Base-by-base conservation (phyloP, 1,140 invertebrate species). In the Drosophila yakuba region DNA sequence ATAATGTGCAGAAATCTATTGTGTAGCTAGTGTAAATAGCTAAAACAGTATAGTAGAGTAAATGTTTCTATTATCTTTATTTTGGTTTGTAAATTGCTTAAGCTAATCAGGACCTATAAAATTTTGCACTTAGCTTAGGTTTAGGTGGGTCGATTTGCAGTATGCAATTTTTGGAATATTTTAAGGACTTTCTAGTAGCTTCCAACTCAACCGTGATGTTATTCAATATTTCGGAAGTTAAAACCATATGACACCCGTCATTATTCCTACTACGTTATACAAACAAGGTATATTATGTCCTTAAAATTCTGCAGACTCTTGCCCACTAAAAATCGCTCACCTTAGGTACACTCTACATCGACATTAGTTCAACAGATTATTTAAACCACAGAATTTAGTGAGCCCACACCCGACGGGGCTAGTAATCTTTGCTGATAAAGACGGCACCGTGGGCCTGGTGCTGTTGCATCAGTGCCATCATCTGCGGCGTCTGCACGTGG, bases 391-490 rank as follows among this genome's bases (percentile, higher is more conserved):
- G 60, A 20, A 17, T 66, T 14, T 32, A 23, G 45, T 67, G 60
- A 32, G 14, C 43, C 63, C 60, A 66, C 51, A 47, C 50, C 54
- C 41, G 14, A 50, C 4, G 36, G 23, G 17, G 72, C 38, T 85
- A 85, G 61, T 89, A 86, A 17, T 86, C 84, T 57, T 86, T 86
- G 72, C 67, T 86, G 10, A 86, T 83, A 28, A 76, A 86, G 1
- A 86, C 72, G 0, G 83, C 56, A 4, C 78, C 78, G 10, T 86
- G 83, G 3, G 61, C 35, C 7, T 82, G 83, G 51, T 86, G 83
- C 38, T 81, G 78, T 35, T 88, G 78, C 83, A 86, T 86, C n/a
- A 86, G 43, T 0, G 83, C 84, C 67, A 86, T 73, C 84, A 89
- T 88, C 38, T 86, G 83, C 5, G 83, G 72, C 4, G 83, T 64